phyloP scores from a whole-genome alignment of 2,113 vertebrate genomes.

The Paramisgurnus dabryanus region DNA sequence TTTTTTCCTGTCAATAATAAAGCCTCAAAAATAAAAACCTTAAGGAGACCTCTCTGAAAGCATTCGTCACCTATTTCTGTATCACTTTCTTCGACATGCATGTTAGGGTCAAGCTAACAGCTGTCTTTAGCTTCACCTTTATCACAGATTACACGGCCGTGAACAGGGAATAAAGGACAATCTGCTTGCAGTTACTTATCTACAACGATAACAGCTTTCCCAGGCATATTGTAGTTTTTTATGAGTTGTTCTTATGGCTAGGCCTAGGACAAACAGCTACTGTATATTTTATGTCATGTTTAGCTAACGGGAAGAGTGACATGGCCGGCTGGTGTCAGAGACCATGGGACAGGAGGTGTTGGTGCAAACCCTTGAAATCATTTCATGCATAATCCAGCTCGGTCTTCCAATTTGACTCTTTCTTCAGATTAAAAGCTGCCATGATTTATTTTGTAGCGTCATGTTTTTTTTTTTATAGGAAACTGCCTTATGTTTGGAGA shows the following conservation, averaged over 20 bases:
- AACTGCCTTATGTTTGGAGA: too few species aligned
- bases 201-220: neutral
- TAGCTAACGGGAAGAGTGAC: neutral
- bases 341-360: neutral
- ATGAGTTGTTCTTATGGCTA: neutral
- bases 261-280: neutral
- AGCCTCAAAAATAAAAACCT: too few species aligned
- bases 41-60: neutral
- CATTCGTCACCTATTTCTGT: constrained; percentile 43
- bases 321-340: neutral
- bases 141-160: neutral
- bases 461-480: neutral
- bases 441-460: neutral
- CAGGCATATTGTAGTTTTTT: neutral
- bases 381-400: neutral
- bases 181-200: neutral
- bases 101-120: neutral
- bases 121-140: constrained; percentile 18
- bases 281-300: neutral
- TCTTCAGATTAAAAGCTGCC: neutral
- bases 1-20: too few species aligned
- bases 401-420: neutral
- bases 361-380: neutral
- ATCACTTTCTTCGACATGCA: constrained; percentile 48
- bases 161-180: neutral